These are phyloP conservation scores for Conus canariensis DNA, from an alignment of 2,888 invertebrate genomes.

Conservation along the genomic window DNA sequence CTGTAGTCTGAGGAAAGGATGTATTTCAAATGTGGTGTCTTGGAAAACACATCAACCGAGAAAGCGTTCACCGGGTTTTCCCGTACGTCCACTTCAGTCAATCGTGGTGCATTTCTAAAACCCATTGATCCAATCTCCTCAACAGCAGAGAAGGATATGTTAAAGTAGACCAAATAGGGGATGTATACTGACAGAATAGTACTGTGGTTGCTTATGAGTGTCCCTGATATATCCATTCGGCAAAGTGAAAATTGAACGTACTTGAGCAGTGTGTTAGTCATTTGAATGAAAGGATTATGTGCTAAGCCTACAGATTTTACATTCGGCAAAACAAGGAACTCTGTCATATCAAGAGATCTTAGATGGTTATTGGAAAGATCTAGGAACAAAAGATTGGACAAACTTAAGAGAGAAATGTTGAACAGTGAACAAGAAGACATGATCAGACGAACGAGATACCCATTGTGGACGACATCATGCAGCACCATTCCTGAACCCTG, in stretches of 20 bases:
- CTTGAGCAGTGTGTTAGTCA: neutral
- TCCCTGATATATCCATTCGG: neutral
- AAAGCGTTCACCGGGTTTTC: constrained; percentile 9
- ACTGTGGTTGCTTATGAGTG: neutral
- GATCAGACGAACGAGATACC: neutral
- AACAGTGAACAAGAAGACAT: neutral
- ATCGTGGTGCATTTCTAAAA: constrained; percentile 15
- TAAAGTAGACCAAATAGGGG: neutral
- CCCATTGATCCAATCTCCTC: neutral
- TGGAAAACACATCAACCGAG: neutral
- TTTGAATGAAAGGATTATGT: neutral
- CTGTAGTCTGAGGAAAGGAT: constrained; percentile 41
- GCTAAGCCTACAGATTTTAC: neutral
- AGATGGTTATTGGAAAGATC: neutral
- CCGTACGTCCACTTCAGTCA: constrained; percentile 32
- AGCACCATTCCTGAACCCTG: neutral
- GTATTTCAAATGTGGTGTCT: neutral
- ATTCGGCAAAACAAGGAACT: neutral
- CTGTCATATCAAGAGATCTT: neutral
- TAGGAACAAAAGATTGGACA: neutral
- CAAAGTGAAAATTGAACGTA: neutral
- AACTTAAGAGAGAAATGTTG: neutral
- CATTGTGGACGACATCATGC: neutral
- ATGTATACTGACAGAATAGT: neutral
- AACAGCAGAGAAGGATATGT: neutral